phyloP scores from a whole-genome alignment of 2,113 vertebrate genomes.

The Lepus europaeus region DNA sequence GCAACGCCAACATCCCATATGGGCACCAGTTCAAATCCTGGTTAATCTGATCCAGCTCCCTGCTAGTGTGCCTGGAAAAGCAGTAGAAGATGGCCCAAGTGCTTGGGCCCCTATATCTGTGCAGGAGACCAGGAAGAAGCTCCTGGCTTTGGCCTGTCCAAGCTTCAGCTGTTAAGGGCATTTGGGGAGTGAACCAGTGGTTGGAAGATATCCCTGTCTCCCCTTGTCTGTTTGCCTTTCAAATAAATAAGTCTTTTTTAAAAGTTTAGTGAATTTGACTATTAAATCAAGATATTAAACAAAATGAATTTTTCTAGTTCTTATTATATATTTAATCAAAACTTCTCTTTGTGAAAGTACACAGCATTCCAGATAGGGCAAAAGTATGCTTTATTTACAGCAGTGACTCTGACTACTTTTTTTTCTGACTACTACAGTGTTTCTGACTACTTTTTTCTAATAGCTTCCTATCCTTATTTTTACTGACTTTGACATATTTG shows the following conservation, averaged over 20 bases:
- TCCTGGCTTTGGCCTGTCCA: too few species aligned
- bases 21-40: too few species aligned
- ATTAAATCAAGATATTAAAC: conserved; percentile 52
- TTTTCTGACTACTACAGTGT: conserved; percentile 42
- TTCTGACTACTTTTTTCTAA: conserved; percentile 13
- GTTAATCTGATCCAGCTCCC: too few species aligned
- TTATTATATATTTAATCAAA: conserved; percentile 35
- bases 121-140: too few species aligned
- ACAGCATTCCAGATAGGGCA: not conserved
- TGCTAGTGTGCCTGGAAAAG: too few species aligned
- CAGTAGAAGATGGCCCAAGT: too few species aligned
- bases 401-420: not conserved
- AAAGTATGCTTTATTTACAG: conserved; percentile 14
- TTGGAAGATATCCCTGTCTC: too few species aligned
- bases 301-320: conserved; percentile 11
- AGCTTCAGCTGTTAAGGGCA: too few species aligned
- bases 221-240: too few species aligned
- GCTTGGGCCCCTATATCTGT: not conserved
- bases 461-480: conserved; percentile 9
- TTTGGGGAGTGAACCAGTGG: too few species aligned
- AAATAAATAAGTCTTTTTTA: too few species aligned
- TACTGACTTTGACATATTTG: not conserved
- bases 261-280: conserved; percentile 20
- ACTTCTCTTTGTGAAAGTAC: not conserved
- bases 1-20: too few species aligned